Evolutionary conservation across 2,113 vertebrate species (phyloP).

Genomic region (Kobus ellipsiprymnus): DNA sequence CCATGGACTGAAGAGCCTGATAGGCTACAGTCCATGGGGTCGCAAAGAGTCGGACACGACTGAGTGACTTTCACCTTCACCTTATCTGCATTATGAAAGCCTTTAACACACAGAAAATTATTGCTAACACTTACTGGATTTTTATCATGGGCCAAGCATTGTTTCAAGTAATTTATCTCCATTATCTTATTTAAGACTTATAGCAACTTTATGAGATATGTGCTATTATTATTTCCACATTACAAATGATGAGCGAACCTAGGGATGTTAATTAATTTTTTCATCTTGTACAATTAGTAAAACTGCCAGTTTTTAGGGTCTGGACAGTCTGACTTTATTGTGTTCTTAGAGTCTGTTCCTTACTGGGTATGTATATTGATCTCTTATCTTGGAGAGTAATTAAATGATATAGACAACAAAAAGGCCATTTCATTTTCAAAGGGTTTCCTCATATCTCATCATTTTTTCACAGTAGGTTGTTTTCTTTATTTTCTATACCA

Average conservation of each 20-base stretch:
- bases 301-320: neutral
- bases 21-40: too few species aligned
- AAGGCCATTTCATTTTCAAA: neutral
- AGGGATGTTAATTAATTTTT: neutral
- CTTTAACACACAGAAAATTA: neutral
- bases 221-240: neutral
- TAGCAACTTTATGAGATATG: neutral
- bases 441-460: neutral
- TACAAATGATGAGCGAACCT: neutral
- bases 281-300: neutral
- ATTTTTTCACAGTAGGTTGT: neutral
- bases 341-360: neutral
- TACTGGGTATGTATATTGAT: neutral
- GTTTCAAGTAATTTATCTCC: neutral
- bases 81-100: too few species aligned
- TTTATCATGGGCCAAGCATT: neutral
- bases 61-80: too few species aligned
- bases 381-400: neutral
- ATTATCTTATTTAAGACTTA: neutral
- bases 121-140: neutral
- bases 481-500: neutral
- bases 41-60: too few species aligned
- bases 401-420: neutral
- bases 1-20: too few species aligned
- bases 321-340: neutral